Conservation (phyloP, 2,113 vertebrate species). For the Zootoca vivipara region DNA sequence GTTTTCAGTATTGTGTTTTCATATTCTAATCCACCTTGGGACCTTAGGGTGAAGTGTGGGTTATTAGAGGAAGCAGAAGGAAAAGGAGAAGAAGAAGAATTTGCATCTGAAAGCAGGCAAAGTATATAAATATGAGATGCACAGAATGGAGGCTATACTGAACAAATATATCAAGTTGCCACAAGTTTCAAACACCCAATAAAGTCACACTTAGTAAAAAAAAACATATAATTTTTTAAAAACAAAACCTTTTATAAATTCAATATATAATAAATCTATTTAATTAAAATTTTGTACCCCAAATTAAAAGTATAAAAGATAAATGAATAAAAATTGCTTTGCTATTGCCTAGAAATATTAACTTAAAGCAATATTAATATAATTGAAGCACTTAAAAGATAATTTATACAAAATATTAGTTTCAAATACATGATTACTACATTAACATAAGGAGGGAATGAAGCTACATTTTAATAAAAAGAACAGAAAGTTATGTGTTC, state of each 20-base stretch:
- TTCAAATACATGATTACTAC: slow-evolving; percentile 19
- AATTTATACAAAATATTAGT: neutral
- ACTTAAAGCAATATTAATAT: neutral
- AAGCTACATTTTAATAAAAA: slow-evolving; percentile 50
- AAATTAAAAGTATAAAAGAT: neutral
- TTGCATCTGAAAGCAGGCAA: no score
- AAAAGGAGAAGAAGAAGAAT: no score
- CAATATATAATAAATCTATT: neutral
- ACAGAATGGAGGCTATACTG: neutral
- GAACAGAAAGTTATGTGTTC: slow-evolving; percentile 29
- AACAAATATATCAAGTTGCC: neutral
- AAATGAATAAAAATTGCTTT: neutral
- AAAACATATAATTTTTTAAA: neutral
- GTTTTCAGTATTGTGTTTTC: no score
- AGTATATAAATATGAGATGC: no score
- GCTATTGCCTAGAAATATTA: neutral
- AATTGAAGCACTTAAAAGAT: neutral
- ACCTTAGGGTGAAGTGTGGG: no score
- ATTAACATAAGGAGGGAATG: slow-evolving; percentile 36
- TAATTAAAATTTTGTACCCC: neutral
- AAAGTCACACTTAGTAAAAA: neutral
- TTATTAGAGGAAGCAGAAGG: no score
- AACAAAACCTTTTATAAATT: neutral
- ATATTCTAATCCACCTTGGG: no score
- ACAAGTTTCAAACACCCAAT: neutral